Evolutionary conservation across 2,113 vertebrate genomes (phyloP), one percentile per base, ranked within the genome.

Genomic region (Zootoca vivipara): DNA sequence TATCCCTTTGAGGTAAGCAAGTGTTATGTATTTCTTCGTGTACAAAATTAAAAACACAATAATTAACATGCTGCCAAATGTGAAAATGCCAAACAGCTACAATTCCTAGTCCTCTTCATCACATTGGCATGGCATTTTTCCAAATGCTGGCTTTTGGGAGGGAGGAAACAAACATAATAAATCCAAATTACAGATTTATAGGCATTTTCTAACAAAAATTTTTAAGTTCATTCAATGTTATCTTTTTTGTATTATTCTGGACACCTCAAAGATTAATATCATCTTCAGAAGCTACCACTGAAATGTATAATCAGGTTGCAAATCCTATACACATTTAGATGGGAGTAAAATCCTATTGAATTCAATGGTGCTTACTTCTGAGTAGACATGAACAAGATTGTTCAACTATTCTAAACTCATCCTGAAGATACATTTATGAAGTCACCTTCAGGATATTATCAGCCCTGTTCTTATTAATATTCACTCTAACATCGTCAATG

Each of bases 1-100:
- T n/a, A 65, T 70, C 92, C 85, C 89, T 92, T 91, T 88, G 78
- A 93, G 87, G 64, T 85, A 92, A 52, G 88, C 0, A 89, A 85
- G 77, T 89, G 87, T 87, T 86, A 91, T 89, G 22, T 93, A 93
- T 90, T 90, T 92, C 30, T 52, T 70, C n/a, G 79, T 79, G 40
- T 7, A 86, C 65, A 91, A 93, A 88, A 91, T 35, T 26, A 72
- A 84, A 87, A 92, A 89, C 89, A 58, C 87, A 91, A 85, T 33
- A 83, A 88, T 38, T 64, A 78, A 89, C 85, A 67, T 72, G 33
- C 73, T 78, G 56, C 83, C 70, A 52, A 79, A 89, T 91, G 70
- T 70, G 64, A 62, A 46, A 46, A 87, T 72, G 89, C 56, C 90
- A 93, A 79, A 69, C 70, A 86, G 69, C 46, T 52, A 56, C 2